Conservation (phyloP, 2,113 vertebrate genomes). For the Eurypyga helias region DNA sequence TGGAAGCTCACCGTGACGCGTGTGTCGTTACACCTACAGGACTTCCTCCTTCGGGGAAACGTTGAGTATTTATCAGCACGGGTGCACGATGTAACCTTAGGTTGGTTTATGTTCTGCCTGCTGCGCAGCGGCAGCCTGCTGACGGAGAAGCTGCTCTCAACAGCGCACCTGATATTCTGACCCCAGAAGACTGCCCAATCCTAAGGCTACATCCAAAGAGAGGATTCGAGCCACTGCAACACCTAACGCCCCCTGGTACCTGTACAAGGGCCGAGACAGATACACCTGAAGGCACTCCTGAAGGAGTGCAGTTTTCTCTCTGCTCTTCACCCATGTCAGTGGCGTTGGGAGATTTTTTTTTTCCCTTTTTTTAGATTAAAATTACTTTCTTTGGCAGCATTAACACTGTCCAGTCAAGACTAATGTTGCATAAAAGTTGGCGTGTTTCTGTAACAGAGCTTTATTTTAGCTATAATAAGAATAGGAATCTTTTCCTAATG, state of each 20-base stretch:
- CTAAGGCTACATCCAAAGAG: not conserved
- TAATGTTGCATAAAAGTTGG: not conserved
- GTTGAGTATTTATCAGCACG: fast-evolving
- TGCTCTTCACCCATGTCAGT: not conserved
- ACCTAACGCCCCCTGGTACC: fast-evolving
- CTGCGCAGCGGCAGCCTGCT: not conserved
- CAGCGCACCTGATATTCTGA: not conserved
- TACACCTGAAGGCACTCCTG: not conserved
- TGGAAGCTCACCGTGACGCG: fast-evolving
- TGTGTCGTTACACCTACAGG: fast-evolving
- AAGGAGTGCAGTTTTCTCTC: not conserved
- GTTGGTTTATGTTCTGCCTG: not conserved
- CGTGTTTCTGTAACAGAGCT: not conserved
- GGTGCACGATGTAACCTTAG: not conserved
- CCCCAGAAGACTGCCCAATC: not conserved
- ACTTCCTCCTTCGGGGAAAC: not conserved
- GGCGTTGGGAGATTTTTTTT: not conserved
- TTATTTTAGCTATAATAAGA: not conserved
- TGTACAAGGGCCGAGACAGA: not conserved
- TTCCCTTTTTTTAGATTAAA: not conserved
- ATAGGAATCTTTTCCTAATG: not conserved
- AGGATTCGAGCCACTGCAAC: not conserved
- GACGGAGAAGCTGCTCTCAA: not conserved
- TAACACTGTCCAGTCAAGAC: not conserved
- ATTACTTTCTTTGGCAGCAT: not conserved